A percentile compares a stretch with the other conserved stretches of the same genome.
phyloP scores from a whole-genome alignment of 2,797 vertebrate genomes.

The Siniperca obscura region DNA sequence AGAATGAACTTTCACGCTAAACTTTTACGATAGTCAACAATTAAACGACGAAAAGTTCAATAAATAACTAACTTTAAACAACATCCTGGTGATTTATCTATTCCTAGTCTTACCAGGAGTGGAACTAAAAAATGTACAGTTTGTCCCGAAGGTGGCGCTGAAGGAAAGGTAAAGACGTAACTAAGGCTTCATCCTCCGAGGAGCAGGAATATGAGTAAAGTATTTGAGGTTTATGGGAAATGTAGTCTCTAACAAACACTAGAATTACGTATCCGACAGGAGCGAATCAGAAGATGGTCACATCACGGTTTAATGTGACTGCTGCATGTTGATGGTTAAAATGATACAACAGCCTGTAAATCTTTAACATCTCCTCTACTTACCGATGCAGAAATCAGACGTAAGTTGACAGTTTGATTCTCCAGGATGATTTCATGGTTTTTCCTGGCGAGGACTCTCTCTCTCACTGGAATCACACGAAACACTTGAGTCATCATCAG shows the following conservation, averaged over 20 bases:
- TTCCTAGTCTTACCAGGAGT: no score
- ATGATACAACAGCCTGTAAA: background rate
- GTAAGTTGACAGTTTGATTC: slow-evolving; percentile 23
- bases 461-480: slow-evolving; percentile 54
- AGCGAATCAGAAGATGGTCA: no score
- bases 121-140: no score
- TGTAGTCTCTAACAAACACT: background rate
- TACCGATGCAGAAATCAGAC: slow-evolving; percentile 39
- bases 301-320: background rate
- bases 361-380: slow-evolving; percentile 12
- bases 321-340: background rate
- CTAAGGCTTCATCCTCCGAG: no score
- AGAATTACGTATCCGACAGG: background rate
- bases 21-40: no score
- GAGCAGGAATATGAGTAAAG: no score
- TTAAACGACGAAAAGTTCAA: no score
- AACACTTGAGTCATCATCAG: background rate
- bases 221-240: background rate
- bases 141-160: no score
- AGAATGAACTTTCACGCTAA: no score
- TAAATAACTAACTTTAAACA: no score
- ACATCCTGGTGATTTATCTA: no score
- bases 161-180: no score
- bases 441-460: slow-evolving; percentile 54
- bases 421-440: slow-evolving; percentile 66